Base-by-base conservation (phyloP, 2,113 vertebrate genomes). In the Eudyptes chrysolophus region DNA sequence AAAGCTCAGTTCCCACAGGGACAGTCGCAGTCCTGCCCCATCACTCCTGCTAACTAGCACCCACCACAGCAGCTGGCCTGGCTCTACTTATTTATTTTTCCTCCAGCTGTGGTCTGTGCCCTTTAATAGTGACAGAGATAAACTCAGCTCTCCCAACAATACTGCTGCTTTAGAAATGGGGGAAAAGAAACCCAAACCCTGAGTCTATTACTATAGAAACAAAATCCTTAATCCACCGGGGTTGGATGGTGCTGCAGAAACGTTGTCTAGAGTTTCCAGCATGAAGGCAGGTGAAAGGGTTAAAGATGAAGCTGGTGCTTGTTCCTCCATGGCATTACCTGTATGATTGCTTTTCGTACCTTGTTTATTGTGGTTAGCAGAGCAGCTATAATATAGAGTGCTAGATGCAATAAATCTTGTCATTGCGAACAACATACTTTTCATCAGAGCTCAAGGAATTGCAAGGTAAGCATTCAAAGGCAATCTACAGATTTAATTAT, bases 391-490 rank as follows among this genome's bases (percentile, higher is more conserved):
- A 97, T 97, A 76, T 21, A 86, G 88, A 97, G 95, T 91, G 95
- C 79, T 96, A 58, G 95, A 91, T 90, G 95, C 96, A 97, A 98
- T 98, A 98, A 97, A 98, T 98, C 97, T 97, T 97, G 92, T 96
- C 80, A 12, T 74, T 85, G 93, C 27, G 4, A 92, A 71, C 90
- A 60, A 89, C 65, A 18, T 46, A 78, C 80, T 96, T 96, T 96
- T 97, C 97, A 97, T 95, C 96, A 93, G 86, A 20, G 92, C 84
- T 60, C 13, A 1, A 57, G 90, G 94, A 97, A 97, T 2, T 97
- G 97, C 96, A 96, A 94, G 92, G 96, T 98, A 98, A 98, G 97
- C 97, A 78, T 79, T 88, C 61, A 42, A 72, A 94, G 87, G 90
- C 94, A 89, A 97, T 95, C 87, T 78, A 94, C 96, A 89, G 90